Conservation (phyloP, 2,797 vertebrate genomes). For the Toxotes lorentzi region DNA sequence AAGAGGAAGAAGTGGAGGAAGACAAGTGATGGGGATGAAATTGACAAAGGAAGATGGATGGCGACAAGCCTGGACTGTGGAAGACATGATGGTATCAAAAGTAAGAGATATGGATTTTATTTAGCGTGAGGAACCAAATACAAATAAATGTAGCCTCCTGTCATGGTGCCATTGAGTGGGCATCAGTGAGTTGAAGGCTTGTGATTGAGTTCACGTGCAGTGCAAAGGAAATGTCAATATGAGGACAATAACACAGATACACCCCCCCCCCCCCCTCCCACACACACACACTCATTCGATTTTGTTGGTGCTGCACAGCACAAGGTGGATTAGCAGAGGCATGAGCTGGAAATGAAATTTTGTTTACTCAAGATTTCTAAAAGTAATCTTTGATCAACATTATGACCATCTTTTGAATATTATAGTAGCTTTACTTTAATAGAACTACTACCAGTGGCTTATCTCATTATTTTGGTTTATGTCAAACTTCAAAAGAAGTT, state of each 20-base stretch:
- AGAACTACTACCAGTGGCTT: neutral
- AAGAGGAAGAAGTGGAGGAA: slow-evolving; percentile 62
- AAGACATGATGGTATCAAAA: slow-evolving; percentile 68
- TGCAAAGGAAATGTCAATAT: slow-evolving; percentile 41
- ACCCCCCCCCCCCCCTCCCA: neutral
- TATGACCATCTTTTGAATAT: slow-evolving; percentile 6
- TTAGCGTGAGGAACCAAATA: slow-evolving; percentile 47
- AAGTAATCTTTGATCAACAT: slow-evolving; percentile 13
- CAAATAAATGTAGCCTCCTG: slow-evolving; percentile 49
- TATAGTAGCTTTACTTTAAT: neutral
- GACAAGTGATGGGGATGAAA: slow-evolving; percentile 74
- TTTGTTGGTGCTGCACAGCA: slow-evolving; percentile 10
- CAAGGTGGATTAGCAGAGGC: neutral
- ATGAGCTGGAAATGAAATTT: slow-evolving; percentile 1
- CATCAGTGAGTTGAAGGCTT: slow-evolving; percentile 4
- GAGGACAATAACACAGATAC: slow-evolving; percentile 21
- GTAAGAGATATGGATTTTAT: slow-evolving; percentile 62
- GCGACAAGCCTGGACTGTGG: slow-evolving; percentile 46
- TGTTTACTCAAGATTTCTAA: slow-evolving; percentile 30
- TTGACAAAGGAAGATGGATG: slow-evolving; percentile 70
- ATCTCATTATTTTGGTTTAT: slow-evolving; percentile 1
- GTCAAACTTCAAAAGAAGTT: slow-evolving; percentile 14
- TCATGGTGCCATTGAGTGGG: slow-evolving; percentile 36
- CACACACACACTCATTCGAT: slow-evolving; percentile 13
- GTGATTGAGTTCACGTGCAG: slow-evolving; percentile 28